Evolutionary conservation across 1,140 invertebrate species (phyloP), one percentile per base, ranked within the genome.

Genomic region (Lepidurus apus): DNA sequence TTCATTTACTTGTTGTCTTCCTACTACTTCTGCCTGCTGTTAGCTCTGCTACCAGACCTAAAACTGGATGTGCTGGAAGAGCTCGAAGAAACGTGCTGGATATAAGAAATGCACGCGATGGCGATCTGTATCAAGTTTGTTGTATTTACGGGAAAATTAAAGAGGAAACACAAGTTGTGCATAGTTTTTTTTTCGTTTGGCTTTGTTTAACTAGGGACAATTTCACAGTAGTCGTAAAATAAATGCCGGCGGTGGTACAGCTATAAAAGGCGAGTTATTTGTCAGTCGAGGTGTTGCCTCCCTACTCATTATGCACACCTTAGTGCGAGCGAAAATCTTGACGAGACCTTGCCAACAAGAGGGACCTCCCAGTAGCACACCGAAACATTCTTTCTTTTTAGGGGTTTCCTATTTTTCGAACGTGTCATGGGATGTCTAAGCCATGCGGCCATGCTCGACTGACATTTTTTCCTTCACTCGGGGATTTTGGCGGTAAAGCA

Each of bases 161-260:
- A 34, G 34, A 3, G 34, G 34, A 34, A 34, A 34, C 34, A 2
- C 34, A 34, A 26, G 34, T 34, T 34, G 34, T 26, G 26, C 1
- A 2, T 26, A 26, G 26, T 34, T 34, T 34, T 34, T 34, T 34
- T 4, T 34, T 34, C 34, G 34, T 34, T 34, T 34, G 34, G 34
- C 34, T 34, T 34, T 34, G 34, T 34, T 34, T 4, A 34, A 34
- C 34, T 34, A 34, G 34, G 34, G 34, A 34, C 34, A 34, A 8
- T 65, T 65, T 65, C 53, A 65, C 53, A 65, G 53, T 65, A 65
- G 53, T 65, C 53, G 53, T 65, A 65, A 65, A 65, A n/a, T 65
- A 4, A 65, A 65, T 65, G 21, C 21, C 21, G 53, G 53, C 53
- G 53, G 53, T 65, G 17, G 17, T 65, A 65, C 17, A 65, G 53